phyloP scores from a whole-genome alignment of 1,140 invertebrate species.

The Limonius californicus region DNA sequence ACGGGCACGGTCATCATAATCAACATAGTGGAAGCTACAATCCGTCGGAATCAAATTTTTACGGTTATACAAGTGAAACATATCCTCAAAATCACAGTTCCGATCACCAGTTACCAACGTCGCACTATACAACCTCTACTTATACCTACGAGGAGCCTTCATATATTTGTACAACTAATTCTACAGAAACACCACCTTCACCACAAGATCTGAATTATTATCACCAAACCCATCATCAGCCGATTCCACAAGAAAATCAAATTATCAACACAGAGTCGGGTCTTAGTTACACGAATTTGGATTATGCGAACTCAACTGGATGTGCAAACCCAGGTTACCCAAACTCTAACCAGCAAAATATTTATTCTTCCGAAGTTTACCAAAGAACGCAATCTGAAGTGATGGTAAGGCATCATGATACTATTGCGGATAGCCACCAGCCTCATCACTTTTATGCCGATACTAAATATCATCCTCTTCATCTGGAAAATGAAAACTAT shows the following conservation, averaged over 20 bases:
- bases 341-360: conserved; percentile 27
- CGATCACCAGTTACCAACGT: conserved; percentile 37
- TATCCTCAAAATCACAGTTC: conserved; percentile 24
- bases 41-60: conserved; percentile 49
- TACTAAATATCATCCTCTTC: conserved; percentile 54
- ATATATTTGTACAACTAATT: conserved; percentile 31
- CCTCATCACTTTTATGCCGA: conserved; percentile 51
- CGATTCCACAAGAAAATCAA: conserved; percentile 49
- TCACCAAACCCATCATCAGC: conserved; percentile 38
- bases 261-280: conserved; percentile 83
- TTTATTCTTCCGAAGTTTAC: conserved; percentile 25
- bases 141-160: conserved; percentile 42
- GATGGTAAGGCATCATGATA: conserved; percentile 43
- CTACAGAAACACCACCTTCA: conserved; percentile 40
- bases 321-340: conserved; percentile 24
- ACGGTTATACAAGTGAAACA: conserved; percentile 45
- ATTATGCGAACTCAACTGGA: conserved; percentile 54
- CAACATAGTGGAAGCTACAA: conserved; percentile 40
- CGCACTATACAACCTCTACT: conserved; percentile 45
- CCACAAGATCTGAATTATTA: conserved; percentile 42
- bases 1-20: conserved; percentile 55
- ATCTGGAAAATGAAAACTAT: conserved; percentile 47
- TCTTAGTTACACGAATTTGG: conserved; percentile 85
- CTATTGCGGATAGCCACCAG: conserved; percentile 29
- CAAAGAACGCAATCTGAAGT: conserved; percentile 33